Percentiles rank a stretch among this genome's conserved stretches.
Evolutionary conservation across 1,140 invertebrate genomes (phyloP).

Genomic region (Drosophila prosaltans): DNA sequence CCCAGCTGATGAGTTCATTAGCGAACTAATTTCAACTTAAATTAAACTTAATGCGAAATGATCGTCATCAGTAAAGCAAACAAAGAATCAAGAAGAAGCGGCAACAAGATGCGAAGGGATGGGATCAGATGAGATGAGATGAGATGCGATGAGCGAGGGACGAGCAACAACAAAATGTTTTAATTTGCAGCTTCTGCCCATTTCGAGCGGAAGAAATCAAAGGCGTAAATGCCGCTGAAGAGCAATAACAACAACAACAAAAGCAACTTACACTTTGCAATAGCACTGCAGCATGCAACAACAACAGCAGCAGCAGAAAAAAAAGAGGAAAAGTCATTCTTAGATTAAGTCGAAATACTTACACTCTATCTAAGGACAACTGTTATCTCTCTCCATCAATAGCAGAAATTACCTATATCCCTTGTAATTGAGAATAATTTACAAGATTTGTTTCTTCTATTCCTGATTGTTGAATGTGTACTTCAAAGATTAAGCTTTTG

Average conservation of each 20-base stretch:
- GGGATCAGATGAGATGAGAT: constrained; percentile 41
- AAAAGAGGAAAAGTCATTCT: background rate
- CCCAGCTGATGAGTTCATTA: constrained; percentile 80
- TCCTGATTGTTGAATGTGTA: too few species aligned
- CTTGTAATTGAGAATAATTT: too few species aligned
- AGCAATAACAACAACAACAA: constrained; percentile 19
- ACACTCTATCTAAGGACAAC: background rate
- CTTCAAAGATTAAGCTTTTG: too few species aligned
- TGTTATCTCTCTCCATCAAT: background rate
- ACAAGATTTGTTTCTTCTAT: too few species aligned
- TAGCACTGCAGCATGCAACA: constrained; percentile 45
- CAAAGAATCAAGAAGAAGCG: constrained; percentile 69
- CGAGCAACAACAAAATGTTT: constrained; percentile 65
- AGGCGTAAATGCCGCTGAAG: constrained; percentile 64
- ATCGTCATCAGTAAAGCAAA: constrained; percentile 82
- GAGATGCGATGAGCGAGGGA: constrained; percentile 28
- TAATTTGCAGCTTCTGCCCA: constrained; percentile 81
- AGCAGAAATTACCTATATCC: too few species aligned
- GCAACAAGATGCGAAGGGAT: constrained; percentile 42
- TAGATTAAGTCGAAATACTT: background rate
- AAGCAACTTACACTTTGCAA: constrained; percentile 15
- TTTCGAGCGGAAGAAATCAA: constrained; percentile 79
- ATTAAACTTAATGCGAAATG: constrained; percentile 82
- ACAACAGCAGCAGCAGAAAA: constrained; percentile 6
- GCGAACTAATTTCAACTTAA: constrained; percentile 82